Evolutionary conservation across 2,888 invertebrate species (phyloP), one percentile per base, ranked within the genome.

Genomic region (Empis livida): DNA sequence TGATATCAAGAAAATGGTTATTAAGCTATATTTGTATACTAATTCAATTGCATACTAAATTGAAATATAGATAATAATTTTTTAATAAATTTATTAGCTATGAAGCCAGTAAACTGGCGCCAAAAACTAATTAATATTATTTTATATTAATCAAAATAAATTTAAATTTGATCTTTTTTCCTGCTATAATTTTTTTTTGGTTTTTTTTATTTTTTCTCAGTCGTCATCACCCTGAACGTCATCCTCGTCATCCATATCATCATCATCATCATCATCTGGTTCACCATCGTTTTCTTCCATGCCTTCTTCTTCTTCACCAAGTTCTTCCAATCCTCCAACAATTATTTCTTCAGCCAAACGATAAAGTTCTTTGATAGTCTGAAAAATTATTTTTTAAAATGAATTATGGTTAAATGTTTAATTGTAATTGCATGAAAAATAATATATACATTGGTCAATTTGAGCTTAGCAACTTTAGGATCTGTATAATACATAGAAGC

Each of bases 341-440:
- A 80, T 76, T 52, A 80, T 73, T 56, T 74, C 71, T 53, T 79
- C 76, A 1, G 80, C 79, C 50, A 78, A 62, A 14, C 62, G 60
- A 57, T 80, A 79, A 56, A 80, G 70, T 56, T 78, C 77, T 30
- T 75, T 73, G 48, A 80, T 78, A 39, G 72, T 75, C 78, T 79
- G 60, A 17, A 30, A 32, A 20, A 20, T 14, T 32, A 32, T n/a
- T n/a, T n/a, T n/a, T n/a, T n/a, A 31, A 27, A 13, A 27, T 9
- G 13, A 40, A 46, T 40, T 14, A n/a, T 5, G n/a, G n/a, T n/a
- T n/a, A n/a, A n/a, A n/a, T n/a, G n/a, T n/a, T n/a, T n/a, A n/a
- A n/a, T n/a, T n/a, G n/a, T n/a, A n/a, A n/a, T n/a, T n/a, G n/a
- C n/a, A n/a, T n/a, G n/a, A n/a, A n/a, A n/a, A n/a, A n/a, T n/a